These are phyloP conservation scores for Cylindroiulus punctatus DNA, from an alignment of 2,888 invertebrate genomes.

Conservation along the genomic window DNA sequence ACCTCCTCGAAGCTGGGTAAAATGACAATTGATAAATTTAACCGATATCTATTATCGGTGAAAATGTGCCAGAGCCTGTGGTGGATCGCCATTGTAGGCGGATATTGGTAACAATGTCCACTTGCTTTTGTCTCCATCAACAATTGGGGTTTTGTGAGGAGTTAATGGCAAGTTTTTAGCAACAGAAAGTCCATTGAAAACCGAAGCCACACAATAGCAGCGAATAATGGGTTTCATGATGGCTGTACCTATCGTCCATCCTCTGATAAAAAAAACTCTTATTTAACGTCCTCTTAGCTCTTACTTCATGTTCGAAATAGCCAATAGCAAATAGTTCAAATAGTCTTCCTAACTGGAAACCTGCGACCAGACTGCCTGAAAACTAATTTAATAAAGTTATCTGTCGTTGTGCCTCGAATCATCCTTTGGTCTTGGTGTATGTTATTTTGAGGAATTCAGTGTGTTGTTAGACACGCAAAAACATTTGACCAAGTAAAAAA, in stretches of 20 bases:
- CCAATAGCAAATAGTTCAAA: not conserved
- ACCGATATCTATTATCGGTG: not conserved
- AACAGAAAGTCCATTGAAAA: not conserved
- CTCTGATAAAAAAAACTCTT: not conserved
- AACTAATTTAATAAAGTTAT: not conserved
- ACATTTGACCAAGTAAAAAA: too few relatives aligned
- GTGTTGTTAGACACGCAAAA: too few relatives aligned
- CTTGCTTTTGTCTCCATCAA: not conserved
- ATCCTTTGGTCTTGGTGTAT: not conserved
- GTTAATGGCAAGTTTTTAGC: conserved; percentile 6
- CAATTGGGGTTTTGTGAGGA: not conserved
- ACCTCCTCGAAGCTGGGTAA: not conserved
- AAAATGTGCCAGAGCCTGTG: not conserved
- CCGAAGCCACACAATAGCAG: not conserved
- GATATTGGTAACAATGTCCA: not conserved
- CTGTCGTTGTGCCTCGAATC: not conserved
- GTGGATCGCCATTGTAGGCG: not conserved
- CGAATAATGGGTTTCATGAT: not conserved
- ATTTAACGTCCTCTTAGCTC: not conserved
- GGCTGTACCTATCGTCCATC: not conserved
- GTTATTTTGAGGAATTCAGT: too few relatives aligned
- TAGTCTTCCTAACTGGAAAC: not conserved
- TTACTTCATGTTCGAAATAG: not conserved
- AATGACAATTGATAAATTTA: not conserved
- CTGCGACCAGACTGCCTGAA: not conserved